phyloP scores from a whole-genome alignment of 1,140 invertebrate species.

The Drosophila lowei region DNA sequence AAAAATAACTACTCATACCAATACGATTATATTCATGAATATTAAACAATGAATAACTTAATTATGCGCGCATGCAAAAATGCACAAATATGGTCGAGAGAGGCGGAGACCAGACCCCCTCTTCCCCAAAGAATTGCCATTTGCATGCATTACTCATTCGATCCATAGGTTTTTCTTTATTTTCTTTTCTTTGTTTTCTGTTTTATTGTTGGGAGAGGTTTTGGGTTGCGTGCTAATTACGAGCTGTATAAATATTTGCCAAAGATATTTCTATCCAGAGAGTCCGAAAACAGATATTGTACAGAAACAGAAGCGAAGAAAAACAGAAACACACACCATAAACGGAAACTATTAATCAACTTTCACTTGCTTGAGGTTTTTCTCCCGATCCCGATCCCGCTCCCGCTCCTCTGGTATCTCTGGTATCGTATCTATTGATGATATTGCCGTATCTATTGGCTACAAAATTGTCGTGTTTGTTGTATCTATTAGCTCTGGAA shows the following conservation, averaged over 20 bases:
- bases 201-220: conserved; percentile 5
- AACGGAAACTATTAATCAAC: conserved; percentile 78
- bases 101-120: neutral
- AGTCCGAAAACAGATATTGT: conserved; percentile 22
- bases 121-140: conserved; percentile 10
- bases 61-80: conserved; percentile 72
- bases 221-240: conserved; percentile 54
- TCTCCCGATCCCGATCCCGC: neutral
- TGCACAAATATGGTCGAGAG: conserved; percentile 28
- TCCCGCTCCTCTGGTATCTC: neutral
- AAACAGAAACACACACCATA: conserved; percentile 32
- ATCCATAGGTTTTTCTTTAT: conserved; percentile 1
- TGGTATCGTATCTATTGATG: conserved; percentile 10
- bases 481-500: conserved; percentile 17
- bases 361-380: conserved; percentile 63
- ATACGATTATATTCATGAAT: conserved; percentile 26
- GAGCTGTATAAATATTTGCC: conserved; percentile 27
- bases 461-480: conserved; percentile 5
- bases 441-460: conserved; percentile 15
- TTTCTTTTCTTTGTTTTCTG: conserved; percentile 1
- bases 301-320: conserved; percentile 10
- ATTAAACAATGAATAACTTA: conserved; percentile 55
- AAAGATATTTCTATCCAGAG: neutral
- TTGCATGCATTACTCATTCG: conserved; percentile 66
- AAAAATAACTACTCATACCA: neutral